Percentiles rank a stretch among this genome's conserved stretches.
These are phyloP conservation scores for Agriopis marginaria DNA, from an alignment of 2,888 invertebrate species.

Conservation along the genomic window DNA sequence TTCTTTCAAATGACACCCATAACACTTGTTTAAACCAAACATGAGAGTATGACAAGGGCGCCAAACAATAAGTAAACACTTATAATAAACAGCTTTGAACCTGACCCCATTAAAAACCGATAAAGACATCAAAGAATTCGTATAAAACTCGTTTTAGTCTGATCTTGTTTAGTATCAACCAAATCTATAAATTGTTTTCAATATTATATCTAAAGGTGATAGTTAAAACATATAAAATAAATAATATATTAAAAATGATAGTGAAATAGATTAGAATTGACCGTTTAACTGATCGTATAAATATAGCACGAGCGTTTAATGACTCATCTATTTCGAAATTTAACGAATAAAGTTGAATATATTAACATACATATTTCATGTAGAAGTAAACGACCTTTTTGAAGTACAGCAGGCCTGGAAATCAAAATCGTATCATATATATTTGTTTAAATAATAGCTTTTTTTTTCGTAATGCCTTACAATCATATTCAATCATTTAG, in stretches of 20 bases:
- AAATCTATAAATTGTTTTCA: constrained; percentile 19
- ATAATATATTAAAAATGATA: constrained; percentile 13
- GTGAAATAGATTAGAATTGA: constrained; percentile 22
- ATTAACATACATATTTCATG: constrained; percentile 2
- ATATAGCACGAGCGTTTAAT: constrained; percentile 22
- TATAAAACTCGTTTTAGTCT: constrained; percentile 36
- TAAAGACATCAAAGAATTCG: constrained; percentile 48
- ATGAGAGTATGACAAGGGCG: constrained; percentile 53
- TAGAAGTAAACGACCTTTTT: constrained; percentile 9
- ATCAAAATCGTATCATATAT: background rate
- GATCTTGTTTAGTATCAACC: constrained; percentile 21
- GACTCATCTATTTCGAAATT: constrained; percentile 12
- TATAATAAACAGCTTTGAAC: constrained; percentile 39
- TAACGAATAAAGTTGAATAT: constrained; percentile 1
- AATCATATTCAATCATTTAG: background rate
- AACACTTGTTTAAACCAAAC: constrained; percentile 28
- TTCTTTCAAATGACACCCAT: background rate
- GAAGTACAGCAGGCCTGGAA: background rate
- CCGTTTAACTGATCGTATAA: constrained; percentile 11
- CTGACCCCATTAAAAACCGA: constrained; percentile 53
- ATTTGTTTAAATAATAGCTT: too few relatives aligned
- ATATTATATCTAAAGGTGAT: constrained; percentile 5
- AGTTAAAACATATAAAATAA: constrained; percentile 13
- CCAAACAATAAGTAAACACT: constrained; percentile 29
- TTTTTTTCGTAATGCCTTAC: background rate